A percentile compares a stretch with the other conserved stretches of the same genome.
phyloP scores from a whole-genome alignment of 2,113 vertebrate genomes.

The Sturnus vulgaris region DNA sequence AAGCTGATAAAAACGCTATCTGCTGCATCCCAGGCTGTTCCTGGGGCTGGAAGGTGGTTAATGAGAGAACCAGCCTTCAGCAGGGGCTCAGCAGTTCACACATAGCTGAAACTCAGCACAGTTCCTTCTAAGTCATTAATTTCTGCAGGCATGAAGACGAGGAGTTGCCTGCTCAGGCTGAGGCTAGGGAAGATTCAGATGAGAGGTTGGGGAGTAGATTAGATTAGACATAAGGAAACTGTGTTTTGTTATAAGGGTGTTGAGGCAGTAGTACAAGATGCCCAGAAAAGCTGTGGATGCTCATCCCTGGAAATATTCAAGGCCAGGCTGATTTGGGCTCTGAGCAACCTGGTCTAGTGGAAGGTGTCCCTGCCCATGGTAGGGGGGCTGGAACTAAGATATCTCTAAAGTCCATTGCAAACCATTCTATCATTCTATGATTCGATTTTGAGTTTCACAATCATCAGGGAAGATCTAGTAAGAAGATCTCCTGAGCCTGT shows the following conservation, averaged over 20 bases:
- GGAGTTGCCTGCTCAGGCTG: background rate
- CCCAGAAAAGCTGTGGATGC: background rate
- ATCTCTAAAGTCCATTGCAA: background rate
- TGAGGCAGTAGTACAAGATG: background rate
- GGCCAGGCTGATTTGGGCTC: accelerated
- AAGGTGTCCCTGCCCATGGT: background rate
- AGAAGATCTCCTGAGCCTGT: background rate
- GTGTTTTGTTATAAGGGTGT: background rate
- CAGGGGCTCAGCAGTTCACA: background rate
- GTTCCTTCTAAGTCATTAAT: background rate
- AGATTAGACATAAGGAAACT: background rate
- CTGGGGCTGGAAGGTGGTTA: background rate
- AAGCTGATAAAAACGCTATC: background rate
- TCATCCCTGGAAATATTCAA: background rate
- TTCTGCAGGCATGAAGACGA: background rate
- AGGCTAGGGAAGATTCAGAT: background rate
- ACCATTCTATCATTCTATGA: background rate
- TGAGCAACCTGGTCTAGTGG: background rate
- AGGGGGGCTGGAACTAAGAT: accelerated
- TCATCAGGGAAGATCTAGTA: background rate
- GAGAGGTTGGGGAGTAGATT: background rate
- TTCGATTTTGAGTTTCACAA: background rate
- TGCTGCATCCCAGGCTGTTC: background rate
- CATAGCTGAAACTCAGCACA: accelerated
- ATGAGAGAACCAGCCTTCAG: background rate